Conservation (phyloP, 1,140 invertebrate species). For the Scaptodrosophila lebanonensis region DNA sequence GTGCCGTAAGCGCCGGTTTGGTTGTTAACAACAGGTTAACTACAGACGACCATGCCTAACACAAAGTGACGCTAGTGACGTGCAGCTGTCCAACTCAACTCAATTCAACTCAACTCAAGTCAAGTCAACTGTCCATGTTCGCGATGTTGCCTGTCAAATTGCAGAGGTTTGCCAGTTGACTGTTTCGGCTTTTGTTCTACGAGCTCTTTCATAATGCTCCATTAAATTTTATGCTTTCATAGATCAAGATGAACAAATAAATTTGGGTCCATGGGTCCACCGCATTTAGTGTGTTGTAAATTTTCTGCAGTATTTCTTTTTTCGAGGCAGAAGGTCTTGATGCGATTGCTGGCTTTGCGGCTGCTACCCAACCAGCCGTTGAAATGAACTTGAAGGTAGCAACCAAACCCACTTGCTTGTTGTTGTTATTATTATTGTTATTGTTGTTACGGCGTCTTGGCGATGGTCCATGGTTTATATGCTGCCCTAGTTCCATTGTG, state of each 20-base stretch:
- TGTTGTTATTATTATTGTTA: conserved; percentile 4
- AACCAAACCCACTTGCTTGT: conserved; percentile 11
- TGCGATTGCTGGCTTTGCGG: conserved; percentile 14
- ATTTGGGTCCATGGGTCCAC: conserved; percentile 44
- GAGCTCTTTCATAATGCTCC: conserved; percentile 59
- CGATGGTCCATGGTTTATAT: conserved; percentile 44
- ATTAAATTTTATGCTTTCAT: conserved; percentile 60
- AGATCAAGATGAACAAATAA: conserved; percentile 64
- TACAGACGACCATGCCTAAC: conserved; percentile 24
- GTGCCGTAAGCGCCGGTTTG: background rate
- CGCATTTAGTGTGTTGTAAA: conserved; percentile 11
- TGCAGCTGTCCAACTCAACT: conserved; percentile 37
- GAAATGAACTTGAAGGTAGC: conserved; percentile 52
- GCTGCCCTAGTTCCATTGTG: conserved; percentile 44
- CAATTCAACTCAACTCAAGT: no score
- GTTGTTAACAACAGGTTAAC: no score
- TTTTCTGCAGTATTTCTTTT: conserved; percentile 16
- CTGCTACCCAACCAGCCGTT: conserved; percentile 50
- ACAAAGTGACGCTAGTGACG: conserved; percentile 32
- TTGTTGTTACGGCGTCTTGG: background rate
- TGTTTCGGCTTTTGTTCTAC: conserved; percentile 42
- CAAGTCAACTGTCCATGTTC: conserved; percentile 11
- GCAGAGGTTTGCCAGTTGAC: background rate
- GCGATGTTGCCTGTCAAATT: conserved; percentile 16
- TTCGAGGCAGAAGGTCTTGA: conserved; percentile 23